These are phyloP conservation scores for Microtus ochrogaster DNA, from an alignment of 2,113 vertebrate genomes.

Conservation along the genomic window DNA sequence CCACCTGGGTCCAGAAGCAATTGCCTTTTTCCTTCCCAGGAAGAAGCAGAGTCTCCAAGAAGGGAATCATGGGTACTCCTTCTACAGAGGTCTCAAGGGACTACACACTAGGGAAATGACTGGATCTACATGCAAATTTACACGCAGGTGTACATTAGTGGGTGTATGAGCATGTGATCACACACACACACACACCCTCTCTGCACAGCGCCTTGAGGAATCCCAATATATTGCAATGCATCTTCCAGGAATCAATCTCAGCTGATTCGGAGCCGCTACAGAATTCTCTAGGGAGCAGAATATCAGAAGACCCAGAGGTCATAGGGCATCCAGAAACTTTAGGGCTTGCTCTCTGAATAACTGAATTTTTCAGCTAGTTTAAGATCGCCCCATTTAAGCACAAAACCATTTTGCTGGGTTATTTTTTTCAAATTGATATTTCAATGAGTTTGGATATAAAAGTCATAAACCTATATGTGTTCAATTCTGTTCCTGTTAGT, in stretches of 20 bases:
- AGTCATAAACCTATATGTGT: not conserved
- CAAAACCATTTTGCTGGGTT: not conserved
- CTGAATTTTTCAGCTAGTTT: not conserved
- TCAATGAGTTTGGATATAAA: not conserved
- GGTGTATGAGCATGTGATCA: not conserved
- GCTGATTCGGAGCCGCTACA: not conserved
- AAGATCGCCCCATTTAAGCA: not conserved
- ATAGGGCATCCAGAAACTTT: not conserved
- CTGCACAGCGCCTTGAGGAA: not conserved
- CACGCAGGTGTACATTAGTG: rapidly evolving
- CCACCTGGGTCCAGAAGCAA: not conserved
- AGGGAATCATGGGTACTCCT: not conserved
- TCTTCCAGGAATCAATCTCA: not conserved
- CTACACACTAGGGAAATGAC: not conserved
- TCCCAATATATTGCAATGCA: not conserved
- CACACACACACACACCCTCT: not conserved
- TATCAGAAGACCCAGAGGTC: not conserved
- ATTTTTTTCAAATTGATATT: not conserved
- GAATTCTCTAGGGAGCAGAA: not conserved
- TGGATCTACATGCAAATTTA: not conserved
- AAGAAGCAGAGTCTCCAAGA: not conserved
- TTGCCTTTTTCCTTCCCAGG: not conserved
- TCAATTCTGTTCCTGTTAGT: not conserved
- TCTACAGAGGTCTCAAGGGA: not conserved
- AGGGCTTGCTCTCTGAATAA: not conserved